These are phyloP conservation scores for Ischnus inquisitorius DNA, from an alignment of 2,888 invertebrate genomes.

Conservation along the genomic window DNA sequence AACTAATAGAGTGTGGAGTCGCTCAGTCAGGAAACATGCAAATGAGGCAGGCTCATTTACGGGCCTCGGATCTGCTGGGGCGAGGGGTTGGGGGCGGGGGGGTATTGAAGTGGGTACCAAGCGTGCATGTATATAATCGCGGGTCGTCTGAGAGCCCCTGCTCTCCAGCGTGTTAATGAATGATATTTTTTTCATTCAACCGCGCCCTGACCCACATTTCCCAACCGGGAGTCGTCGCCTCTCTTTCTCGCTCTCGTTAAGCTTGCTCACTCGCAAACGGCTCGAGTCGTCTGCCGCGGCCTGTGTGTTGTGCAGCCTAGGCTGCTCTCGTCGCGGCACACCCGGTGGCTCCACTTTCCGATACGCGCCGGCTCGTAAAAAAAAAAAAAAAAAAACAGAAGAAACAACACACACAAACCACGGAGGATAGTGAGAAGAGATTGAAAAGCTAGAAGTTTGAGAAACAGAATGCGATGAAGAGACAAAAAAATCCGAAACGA, in stretches of 20 bases:
- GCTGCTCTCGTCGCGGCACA: slow-evolving; percentile 57
- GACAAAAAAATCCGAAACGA: not conserved
- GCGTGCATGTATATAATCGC: slow-evolving; percentile 15
- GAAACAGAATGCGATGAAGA: not conserved
- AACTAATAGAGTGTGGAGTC: slow-evolving; percentile 11
- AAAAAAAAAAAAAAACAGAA: slow-evolving; percentile 28
- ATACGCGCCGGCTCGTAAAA: slow-evolving; percentile 65
- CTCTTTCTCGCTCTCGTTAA: slow-evolving; percentile 26
- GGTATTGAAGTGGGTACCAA: slow-evolving; percentile 54
- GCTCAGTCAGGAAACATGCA: slow-evolving; percentile 42
- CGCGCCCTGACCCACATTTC: slow-evolving; percentile 83
- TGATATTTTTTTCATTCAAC: slow-evolving; percentile 84
- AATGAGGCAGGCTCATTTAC: slow-evolving; percentile 59
- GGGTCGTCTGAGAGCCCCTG: slow-evolving; percentile 78
- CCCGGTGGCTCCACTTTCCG: slow-evolving; percentile 73
- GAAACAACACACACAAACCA: not conserved
- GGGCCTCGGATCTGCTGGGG: not conserved
- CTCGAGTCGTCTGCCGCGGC: slow-evolving; percentile 50
- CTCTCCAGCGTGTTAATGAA: slow-evolving; percentile 81
- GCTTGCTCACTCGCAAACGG: slow-evolving; percentile 30
- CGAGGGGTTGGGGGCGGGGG: slow-evolving; percentile 42
- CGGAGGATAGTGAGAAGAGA: slow-evolving; percentile 7
- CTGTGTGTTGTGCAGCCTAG: slow-evolving; percentile 20
- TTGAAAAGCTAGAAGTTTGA: slow-evolving; percentile 33
- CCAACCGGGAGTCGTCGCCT: slow-evolving; percentile 70